Conservation (phyloP, 2,888 invertebrate species). For the Sicus ferrugineus region DNA sequence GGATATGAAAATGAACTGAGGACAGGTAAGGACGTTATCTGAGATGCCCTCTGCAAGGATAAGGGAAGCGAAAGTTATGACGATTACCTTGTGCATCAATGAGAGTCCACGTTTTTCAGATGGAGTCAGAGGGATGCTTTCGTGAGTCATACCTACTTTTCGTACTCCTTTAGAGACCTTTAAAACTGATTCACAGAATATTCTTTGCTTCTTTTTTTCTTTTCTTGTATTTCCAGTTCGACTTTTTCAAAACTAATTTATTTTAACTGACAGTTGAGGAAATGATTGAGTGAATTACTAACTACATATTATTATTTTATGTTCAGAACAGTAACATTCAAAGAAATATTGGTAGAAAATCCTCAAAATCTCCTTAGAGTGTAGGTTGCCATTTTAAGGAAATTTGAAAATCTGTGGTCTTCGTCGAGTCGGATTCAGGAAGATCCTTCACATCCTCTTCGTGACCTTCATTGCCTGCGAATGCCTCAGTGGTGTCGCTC, state of each 20-base stretch:
- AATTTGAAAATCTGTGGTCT: background rate
- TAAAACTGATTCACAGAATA: no score
- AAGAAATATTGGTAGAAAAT: no score
- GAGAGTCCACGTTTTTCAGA: conserved; percentile 4
- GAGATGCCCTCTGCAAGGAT: background rate
- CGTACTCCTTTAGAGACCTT: background rate
- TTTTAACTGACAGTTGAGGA: background rate
- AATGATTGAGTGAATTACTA: no score
- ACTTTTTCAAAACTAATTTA: background rate
- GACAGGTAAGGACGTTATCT: background rate
- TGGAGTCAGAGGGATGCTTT: background rate
- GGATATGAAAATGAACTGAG: conserved; percentile 8
- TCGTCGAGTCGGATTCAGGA: background rate
- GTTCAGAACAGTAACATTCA: no score
- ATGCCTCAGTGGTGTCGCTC: background rate
- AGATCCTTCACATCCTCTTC: no score
- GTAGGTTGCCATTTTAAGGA: no score
- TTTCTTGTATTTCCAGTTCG: background rate
- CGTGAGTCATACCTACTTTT: background rate
- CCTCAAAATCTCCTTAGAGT: no score
- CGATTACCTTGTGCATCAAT: conserved; percentile 14
- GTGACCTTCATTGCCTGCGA: background rate
- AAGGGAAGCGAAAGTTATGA: background rate
- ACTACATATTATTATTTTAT: no score
- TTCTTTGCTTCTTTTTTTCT: background rate